Percentiles rank a stretch among this genome's conserved stretches.
Conservation (phyloP, 2,888 invertebrate genomes). For the Apocheima hispidaria region DNA sequence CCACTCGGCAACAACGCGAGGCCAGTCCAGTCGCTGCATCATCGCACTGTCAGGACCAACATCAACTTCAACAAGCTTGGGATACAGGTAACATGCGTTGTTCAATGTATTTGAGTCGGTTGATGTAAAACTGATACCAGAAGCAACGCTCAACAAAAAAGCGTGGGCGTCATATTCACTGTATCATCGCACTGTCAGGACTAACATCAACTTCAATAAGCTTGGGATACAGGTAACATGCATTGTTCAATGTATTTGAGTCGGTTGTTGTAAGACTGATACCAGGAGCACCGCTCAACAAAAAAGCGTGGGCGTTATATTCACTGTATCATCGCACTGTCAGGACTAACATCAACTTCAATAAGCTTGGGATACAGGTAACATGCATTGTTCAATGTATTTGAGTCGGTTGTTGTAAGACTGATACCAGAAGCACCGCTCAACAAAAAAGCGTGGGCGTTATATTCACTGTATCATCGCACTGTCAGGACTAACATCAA, state of each 20-base stretch:
- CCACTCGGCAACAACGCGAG: constrained; percentile 97
- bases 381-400: too few relatives aligned
- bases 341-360: constrained; percentile 98
- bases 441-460: constrained; percentile 97
- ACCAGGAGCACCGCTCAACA: constrained; percentile 96
- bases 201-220: constrained; percentile 98
- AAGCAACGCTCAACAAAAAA: constrained; percentile 97
- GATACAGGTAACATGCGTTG: constrained; percentile 51
- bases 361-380: constrained; percentile 82
- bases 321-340: constrained; percentile 96
- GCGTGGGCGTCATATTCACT: constrained; percentile 96
- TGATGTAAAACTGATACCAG: constrained; percentile 95
- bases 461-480: constrained; percentile 96
- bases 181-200: constrained; percentile 97
- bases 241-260: too few relatives aligned
- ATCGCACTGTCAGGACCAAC: constrained; percentile 97
- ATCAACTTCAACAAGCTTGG: constrained; percentile 95
- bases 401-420: constrained; percentile 95
- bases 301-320: constrained; percentile 97
- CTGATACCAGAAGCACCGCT: constrained; percentile 95
- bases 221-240: constrained; percentile 63
- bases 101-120: too few relatives aligned
- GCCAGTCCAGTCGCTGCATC: constrained; percentile 96
- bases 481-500: constrained; percentile 99
- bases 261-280: constrained; percentile 94